A percentile compares a stretch with the other conserved stretches of the same genome.
phyloP scores from a whole-genome alignment of 2,797 vertebrate genomes.

The Mormyrus hasselquistii region DNA sequence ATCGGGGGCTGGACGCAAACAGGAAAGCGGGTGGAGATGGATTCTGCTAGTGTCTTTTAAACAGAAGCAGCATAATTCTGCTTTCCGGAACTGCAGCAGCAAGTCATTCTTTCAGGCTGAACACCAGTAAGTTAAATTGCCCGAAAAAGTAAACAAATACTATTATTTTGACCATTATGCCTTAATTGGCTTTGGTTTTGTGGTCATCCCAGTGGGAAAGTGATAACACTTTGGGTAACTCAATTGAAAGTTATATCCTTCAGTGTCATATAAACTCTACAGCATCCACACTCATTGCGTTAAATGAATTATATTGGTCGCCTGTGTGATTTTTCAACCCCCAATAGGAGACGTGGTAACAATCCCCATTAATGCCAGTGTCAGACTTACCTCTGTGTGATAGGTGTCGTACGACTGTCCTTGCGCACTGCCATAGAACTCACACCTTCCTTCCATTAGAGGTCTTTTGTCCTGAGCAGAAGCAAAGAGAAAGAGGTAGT shows the following conservation, averaged over 20 bases:
- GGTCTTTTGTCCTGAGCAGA: slow-evolving; percentile 73
- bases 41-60: neutral
- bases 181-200: neutral
- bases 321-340: neutral
- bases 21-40: neutral
- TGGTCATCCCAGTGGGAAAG: neutral
- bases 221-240: neutral
- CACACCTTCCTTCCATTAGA: slow-evolving; percentile 73
- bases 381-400: slow-evolving; percentile 72
- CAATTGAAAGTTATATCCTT: neutral
- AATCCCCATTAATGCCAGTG: neutral
- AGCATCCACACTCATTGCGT: neutral
- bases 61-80: neutral
- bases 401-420: slow-evolving; percentile 76
- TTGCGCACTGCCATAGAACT: slow-evolving; percentile 71
- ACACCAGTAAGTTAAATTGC: neutral
- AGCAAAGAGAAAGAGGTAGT: neutral
- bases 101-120: neutral
- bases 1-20: neutral
- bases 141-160: neutral
- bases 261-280: neutral
- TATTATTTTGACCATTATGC: neutral
- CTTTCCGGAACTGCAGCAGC: neutral
- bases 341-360: neutral
- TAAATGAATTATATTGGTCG: neutral